phyloP scores from a whole-genome alignment of 2,113 vertebrate genomes.

The Struthidea cinerea region DNA sequence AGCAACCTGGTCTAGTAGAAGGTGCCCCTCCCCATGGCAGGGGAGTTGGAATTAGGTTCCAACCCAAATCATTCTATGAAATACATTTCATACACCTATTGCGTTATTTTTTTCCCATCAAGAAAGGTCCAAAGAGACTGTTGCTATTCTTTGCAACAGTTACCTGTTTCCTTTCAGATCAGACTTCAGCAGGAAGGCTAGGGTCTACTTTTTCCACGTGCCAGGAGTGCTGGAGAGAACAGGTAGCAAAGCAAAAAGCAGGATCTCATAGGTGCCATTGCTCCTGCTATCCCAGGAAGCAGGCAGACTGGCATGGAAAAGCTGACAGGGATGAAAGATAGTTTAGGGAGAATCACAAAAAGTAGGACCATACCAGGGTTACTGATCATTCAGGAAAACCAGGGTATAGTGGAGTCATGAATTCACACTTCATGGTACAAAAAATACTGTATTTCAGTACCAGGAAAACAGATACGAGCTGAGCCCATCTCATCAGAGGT shows the following conservation, averaged over 20 bases:
- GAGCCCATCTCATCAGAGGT: not conserved
- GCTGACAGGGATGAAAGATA: not conserved
- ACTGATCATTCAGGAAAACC: not conserved
- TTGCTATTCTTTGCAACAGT: not conserved
- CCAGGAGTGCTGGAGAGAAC: not conserved
- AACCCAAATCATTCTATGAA: not conserved
- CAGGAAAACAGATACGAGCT: not conserved
- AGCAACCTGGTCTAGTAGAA: not conserved
- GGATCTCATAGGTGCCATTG: not conserved
- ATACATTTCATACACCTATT: not conserved
- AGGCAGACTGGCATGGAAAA: not conserved
- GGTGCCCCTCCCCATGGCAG: not conserved
- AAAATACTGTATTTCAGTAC: not conserved
- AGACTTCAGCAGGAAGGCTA: not conserved
- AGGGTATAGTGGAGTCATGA: rapidly evolving
- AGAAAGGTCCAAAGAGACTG: not conserved
- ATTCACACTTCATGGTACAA: not conserved
- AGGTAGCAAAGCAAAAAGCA: not conserved
- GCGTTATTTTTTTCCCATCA: not conserved
- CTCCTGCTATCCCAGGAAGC: not conserved
- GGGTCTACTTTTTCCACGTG: not conserved
- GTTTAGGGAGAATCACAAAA: not conserved
- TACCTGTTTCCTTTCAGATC: not conserved
- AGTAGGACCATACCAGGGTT: not conserved
- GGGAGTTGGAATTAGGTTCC: not conserved